Conservation (phyloP, 2,797 vertebrate genomes). For the Pteronotus mesoamericanus region DNA sequence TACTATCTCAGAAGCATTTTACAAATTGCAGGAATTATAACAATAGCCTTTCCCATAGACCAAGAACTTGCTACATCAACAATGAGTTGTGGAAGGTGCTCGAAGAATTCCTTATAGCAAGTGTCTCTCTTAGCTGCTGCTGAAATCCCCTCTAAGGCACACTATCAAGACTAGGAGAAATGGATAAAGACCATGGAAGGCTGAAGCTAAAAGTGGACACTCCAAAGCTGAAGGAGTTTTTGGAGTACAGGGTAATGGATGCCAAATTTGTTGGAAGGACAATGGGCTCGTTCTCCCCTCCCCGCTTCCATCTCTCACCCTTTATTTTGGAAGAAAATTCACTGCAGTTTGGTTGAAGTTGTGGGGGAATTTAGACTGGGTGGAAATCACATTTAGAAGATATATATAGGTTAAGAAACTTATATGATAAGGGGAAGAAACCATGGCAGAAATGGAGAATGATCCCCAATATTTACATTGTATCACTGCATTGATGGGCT, state of each 20-base stretch:
- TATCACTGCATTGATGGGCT: neutral
- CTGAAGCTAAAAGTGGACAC: neutral
- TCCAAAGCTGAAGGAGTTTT: neutral
- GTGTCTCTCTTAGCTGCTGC: accelerated
- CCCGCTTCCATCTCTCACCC: neutral
- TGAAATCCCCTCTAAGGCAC: neutral
- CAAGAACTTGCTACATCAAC: neutral
- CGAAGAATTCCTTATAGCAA: neutral
- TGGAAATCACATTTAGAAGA: neutral
- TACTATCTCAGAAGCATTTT: neutral
- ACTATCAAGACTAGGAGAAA: neutral
- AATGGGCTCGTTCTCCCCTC: neutral
- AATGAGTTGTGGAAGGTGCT: neutral
- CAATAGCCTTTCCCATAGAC: neutral
- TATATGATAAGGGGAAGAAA: neutral
- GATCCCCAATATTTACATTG: neutral
- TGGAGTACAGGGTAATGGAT: neutral
- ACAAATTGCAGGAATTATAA: neutral
- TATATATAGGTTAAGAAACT: neutral
- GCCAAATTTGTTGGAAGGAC: neutral
- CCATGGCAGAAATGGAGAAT: neutral
- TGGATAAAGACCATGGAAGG: accelerated
- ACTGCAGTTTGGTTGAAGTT: neutral
- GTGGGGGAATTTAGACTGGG: neutral
- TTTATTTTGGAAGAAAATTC: neutral